Conservation (phyloP, 1,140 invertebrate species). For the Brachionus manjavacas region DNA sequence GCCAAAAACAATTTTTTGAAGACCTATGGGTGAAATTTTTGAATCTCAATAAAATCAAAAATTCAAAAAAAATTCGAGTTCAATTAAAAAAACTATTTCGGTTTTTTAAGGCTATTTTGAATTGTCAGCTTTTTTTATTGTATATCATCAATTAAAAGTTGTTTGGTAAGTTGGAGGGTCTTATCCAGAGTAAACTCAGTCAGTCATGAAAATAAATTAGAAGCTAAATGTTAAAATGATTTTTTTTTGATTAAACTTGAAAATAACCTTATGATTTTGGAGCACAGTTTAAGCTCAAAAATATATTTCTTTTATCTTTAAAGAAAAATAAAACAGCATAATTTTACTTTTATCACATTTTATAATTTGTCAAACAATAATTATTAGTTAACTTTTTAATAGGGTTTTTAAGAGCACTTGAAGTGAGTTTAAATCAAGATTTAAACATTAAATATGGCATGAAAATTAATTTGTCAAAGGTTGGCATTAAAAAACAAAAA, state of each 20-base stretch:
- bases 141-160: neutral
- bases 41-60: neutral
- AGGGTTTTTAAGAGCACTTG: neutral
- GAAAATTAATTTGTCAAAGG: conserved; percentile 4
- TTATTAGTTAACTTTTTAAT: neutral
- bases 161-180: neutral
- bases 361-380: neutral
- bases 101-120: neutral
- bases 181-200: neutral
- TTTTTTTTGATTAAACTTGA: neutral
- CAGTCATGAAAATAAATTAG: neutral
- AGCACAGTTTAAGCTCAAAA: neutral
- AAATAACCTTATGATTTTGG: neutral
- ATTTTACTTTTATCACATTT: conserved; percentile 1
- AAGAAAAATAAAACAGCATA: neutral
- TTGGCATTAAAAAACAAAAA: neutral
- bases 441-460: neutral
- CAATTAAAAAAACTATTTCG: neutral
- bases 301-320: neutral
- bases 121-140: neutral
- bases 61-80: neutral
- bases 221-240: neutral
- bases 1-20: conserved; percentile 17
- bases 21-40: neutral
- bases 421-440: neutral